Base-by-base conservation (phyloP, 2,888 invertebrate species). In the Agonopterix subpropinquella region DNA sequence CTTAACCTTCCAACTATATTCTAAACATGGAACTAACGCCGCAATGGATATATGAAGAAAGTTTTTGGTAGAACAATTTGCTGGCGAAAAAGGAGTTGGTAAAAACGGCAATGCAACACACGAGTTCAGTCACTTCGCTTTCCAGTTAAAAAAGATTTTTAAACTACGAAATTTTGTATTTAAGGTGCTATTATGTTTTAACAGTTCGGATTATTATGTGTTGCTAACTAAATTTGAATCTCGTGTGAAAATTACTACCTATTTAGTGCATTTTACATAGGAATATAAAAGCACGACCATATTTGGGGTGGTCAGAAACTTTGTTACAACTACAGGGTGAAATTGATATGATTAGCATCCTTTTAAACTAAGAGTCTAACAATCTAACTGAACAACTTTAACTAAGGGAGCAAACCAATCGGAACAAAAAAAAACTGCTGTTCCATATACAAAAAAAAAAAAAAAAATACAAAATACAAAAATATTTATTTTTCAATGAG, bases 111-210 rank as follows among this genome's bases (percentile, higher is more conserved):
- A 55, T 55, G 48, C 58, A 56, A 60, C 52, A 36, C 7, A 48
- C 28, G 57, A 57, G 61, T 64, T 70, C 64, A 70, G 61, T 61
- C 59, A 64, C 58, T 58, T 64, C 54, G 56, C 53, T 54, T 62
- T 62, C 48, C 56, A 58, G 55, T 57, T 46, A 64, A 65, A 65
- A 62, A 53, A 41, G 39, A 47, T 44, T 53, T 15, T 28, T 2
- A 49, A 53, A 61, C 51, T 50, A 55, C 54, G 47, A 51, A 53
- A 58, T 55, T 52, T 50, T 53, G 55, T 28, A 28, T 28, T 28
- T 28, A 28, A 28, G 28, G 28, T 41, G 41, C n/a, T 11, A 11
- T 11, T 9, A 41, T 41, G n/a, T 11, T 5, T n/a, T 41, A 11
- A 11, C 11, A 41, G n/a, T 41, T 11, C n/a, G 11, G 11, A n/a